These are phyloP conservation scores for Leptinotarsa rubiginosa DNA, from an alignment of 2,888 invertebrate species.

Conservation along the genomic window DNA sequence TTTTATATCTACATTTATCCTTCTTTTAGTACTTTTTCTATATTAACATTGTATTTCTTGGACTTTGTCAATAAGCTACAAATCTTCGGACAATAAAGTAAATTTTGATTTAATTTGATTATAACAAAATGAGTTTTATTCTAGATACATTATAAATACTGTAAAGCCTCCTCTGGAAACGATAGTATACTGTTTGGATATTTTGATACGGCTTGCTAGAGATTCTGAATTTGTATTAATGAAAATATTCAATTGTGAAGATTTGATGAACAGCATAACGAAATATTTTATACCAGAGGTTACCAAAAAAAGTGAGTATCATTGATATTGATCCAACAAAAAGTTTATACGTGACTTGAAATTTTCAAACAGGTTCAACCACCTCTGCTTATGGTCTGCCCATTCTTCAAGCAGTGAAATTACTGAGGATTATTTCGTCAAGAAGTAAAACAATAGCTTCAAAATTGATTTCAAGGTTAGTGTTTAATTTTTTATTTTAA, in stretches of 20 bases:
- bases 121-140: conserved; percentile 36
- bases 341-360: not conserved
- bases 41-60: too few relatives aligned
- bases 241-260: conserved; percentile 73
- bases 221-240: conserved; percentile 78
- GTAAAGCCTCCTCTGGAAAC: conserved; percentile 79
- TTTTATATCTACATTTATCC: too few relatives aligned
- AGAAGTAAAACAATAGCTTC: conserved; percentile 71
- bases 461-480: conserved; percentile 68
- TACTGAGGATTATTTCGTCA: conserved; percentile 78
- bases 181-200: conserved; percentile 80
- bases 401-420: conserved; percentile 76
- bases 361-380: conserved; percentile 25
- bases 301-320: conserved; percentile 26
- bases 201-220: conserved; percentile 82
- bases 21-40: too few relatives aligned
- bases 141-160: conserved; percentile 80
- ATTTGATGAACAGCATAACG: conserved; percentile 74
- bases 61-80: too few relatives aligned
- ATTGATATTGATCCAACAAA: not conserved
- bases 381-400: conserved; percentile 74
- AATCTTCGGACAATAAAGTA: too few relatives aligned
- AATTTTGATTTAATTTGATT: too few relatives aligned
- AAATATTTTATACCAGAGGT: conserved; percentile 71
- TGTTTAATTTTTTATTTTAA: conserved; percentile 1